Percentiles rank a stretch among this genome's conserved stretches.
Evolutionary conservation across 2,113 vertebrate species (phyloP).

Genomic region (Macheiramphus alcinus): DNA sequence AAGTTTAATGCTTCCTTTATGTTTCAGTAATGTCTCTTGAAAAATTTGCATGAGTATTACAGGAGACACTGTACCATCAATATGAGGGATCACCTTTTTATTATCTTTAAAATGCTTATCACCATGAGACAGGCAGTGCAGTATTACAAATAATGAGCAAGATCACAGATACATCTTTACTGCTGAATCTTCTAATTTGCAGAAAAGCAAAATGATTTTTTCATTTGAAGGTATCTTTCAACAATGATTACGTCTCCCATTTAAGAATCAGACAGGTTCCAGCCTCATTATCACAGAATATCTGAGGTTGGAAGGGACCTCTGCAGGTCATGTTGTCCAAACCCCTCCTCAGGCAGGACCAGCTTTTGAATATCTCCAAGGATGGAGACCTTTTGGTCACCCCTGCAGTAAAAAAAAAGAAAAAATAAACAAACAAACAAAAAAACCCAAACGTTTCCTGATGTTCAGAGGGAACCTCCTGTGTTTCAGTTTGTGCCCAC

Average conservation of each 20-base stretch:
- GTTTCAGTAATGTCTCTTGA: not conserved
- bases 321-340: not conserved
- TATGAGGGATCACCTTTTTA: not conserved
- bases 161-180: not conserved
- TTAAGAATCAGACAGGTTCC: not conserved
- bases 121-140: accelerated
- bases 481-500: not conserved
- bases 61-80: not conserved
- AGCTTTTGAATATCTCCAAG: not conserved
- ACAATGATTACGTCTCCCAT: not conserved
- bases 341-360: not conserved
- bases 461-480: not conserved
- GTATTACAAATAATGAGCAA: not conserved
- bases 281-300: not conserved
- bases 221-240: not conserved
- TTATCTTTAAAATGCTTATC: not conserved
- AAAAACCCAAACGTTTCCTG: not conserved
- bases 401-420: not conserved
- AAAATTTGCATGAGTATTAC: not conserved
- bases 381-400: not conserved
- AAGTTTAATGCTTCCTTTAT: not conserved
- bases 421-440: no score
- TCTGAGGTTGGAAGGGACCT: not conserved
- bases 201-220: not conserved
- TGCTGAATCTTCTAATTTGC: not conserved